A percentile compares a stretch with the other conserved stretches of the same genome.
phyloP scores from a whole-genome alignment of 2,888 invertebrate genomes.

The Antheraea yamamai region DNA sequence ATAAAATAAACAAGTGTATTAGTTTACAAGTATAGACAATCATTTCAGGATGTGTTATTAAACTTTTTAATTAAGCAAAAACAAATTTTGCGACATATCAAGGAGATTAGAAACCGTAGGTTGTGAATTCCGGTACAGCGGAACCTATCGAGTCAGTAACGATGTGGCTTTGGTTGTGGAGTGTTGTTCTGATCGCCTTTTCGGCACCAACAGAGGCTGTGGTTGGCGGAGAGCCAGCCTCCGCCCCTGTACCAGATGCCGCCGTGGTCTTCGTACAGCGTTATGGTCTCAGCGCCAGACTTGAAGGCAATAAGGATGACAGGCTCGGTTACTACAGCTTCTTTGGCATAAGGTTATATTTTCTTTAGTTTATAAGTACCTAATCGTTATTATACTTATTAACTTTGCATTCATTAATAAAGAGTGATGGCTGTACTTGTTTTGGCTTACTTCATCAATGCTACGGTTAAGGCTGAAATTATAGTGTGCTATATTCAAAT shows the following conservation, averaged over 20 bases:
- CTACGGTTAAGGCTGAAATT: not conserved
- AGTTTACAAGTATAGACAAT: not conserved
- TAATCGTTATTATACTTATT: not conserved
- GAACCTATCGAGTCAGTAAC: slow-evolving; percentile 44
- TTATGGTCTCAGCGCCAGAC: slow-evolving; percentile 83
- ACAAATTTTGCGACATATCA: slow-evolving; percentile 12
- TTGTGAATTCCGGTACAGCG: slow-evolving; percentile 39
- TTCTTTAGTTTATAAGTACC: not conserved
- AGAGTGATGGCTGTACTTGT: not conserved
- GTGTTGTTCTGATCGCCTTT: slow-evolving; percentile 35
- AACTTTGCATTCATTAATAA: not conserved
- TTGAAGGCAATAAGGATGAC: slow-evolving; percentile 84
- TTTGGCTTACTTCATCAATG: not conserved
- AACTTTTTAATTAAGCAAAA: not conserved
- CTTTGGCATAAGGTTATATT: slow-evolving; percentile 84
- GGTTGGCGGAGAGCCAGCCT: slow-evolving; percentile 86
- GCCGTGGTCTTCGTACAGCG: slow-evolving; percentile 86
- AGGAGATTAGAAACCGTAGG: slow-evolving; percentile 31
- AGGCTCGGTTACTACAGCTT: slow-evolving; percentile 86
- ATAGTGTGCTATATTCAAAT: not conserved
- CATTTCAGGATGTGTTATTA: not conserved
- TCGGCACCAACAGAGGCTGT: slow-evolving; percentile 62
- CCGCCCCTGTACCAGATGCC: slow-evolving; percentile 86
- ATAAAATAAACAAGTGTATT: not conserved
- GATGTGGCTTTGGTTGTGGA: slow-evolving; percentile 45